A percentile compares a stretch with the other conserved stretches of the same genome.
phyloP scores from a whole-genome alignment of 2,113 vertebrate species.

The Lonchura striata region DNA sequence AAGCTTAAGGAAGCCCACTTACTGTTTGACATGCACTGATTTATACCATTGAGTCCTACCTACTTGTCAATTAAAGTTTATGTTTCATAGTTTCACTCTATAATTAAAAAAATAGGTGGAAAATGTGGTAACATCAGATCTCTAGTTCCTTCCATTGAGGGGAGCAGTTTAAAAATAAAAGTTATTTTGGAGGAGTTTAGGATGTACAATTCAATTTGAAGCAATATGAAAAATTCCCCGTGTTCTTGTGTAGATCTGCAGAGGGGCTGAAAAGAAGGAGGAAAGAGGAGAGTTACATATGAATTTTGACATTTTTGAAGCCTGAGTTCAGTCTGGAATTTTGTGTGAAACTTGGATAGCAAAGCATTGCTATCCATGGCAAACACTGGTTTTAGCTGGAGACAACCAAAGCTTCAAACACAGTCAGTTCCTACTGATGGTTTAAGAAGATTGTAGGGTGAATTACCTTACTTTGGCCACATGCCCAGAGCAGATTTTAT shows the following conservation, averaged over 20 bases:
- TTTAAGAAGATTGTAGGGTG: background rate
- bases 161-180: background rate
- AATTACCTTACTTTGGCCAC: background rate
- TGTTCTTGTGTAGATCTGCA: background rate
- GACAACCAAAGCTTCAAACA: background rate
- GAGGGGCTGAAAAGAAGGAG: background rate
- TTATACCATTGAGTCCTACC: background rate
- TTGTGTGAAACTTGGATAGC: background rate
- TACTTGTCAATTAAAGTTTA: background rate
- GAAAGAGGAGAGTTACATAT: background rate
- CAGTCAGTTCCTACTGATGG: background rate
- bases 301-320: background rate
- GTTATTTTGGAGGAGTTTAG: background rate
- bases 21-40: background rate
- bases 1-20: background rate
- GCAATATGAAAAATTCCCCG: background rate
- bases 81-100: background rate
- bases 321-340: background rate
- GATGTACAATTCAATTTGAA: background rate
- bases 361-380: background rate
- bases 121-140: fast-evolving
- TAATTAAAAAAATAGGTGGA: background rate
- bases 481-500: background rate
- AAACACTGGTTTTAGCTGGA: background rate
- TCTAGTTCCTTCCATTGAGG: background rate